A percentile compares a stretch with the other conserved stretches of the same genome.
phyloP scores from a whole-genome alignment of 2,113 vertebrate genomes.

The Picathartes gymnocephalus region DNA sequence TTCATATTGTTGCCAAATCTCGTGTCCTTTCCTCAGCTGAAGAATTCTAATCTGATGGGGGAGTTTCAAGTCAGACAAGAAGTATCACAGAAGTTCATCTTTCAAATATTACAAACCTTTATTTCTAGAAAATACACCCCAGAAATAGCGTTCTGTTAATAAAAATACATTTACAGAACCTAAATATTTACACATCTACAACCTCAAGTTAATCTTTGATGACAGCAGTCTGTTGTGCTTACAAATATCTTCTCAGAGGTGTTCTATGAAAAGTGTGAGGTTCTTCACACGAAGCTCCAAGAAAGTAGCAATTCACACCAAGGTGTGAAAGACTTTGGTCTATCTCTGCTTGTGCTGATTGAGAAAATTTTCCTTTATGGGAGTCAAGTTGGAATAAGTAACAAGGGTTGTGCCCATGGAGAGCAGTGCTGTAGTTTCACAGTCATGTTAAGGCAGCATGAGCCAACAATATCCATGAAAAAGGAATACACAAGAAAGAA shows the following conservation, averaged over 20 bases:
- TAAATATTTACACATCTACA: background rate
- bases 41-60: background rate
- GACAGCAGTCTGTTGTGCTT: background rate
- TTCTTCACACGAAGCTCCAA: background rate
- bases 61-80: background rate
- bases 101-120: background rate
- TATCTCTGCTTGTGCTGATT: background rate
- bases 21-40: background rate
- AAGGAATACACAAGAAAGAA: background rate
- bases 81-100: background rate
- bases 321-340: background rate
- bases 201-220: background rate
- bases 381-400: background rate
- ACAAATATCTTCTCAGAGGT: background rate
- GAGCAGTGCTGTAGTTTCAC: background rate
- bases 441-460: background rate
- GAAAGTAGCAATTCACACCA: background rate
- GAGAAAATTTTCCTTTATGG: background rate
- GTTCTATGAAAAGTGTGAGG: background rate
- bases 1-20: background rate
- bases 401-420: background rate
- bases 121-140: background rate
- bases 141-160: background rate
- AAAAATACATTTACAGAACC: background rate
- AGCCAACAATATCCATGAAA: background rate